These are phyloP conservation scores for Labeo rohita DNA, from an alignment of 2,113 vertebrate species.

Conservation along the genomic window DNA sequence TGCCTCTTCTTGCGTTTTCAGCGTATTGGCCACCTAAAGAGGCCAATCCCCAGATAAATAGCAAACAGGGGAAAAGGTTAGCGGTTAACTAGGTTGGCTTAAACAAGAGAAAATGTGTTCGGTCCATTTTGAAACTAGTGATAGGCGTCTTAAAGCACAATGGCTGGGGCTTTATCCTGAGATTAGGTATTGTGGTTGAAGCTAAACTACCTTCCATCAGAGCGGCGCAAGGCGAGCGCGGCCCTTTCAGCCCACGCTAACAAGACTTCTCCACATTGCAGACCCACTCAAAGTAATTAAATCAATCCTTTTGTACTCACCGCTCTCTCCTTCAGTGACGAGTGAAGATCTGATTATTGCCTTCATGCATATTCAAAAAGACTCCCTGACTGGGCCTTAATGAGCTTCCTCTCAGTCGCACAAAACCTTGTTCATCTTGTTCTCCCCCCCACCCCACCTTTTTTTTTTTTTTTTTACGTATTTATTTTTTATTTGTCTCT, in stretches of 20 bases:
- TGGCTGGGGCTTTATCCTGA: constrained; percentile 82
- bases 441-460: constrained; percentile 83
- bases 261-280: constrained; percentile 88
- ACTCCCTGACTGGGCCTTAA: constrained; percentile 94
- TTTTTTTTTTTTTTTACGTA: constrained; percentile 45
- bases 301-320: constrained; percentile 96
- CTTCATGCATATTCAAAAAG: constrained; percentile 98
- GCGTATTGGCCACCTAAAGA: constrained; percentile 40
- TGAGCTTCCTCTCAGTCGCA: constrained; percentile 98
- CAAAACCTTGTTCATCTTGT: constrained; percentile 98
- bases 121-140: constrained; percentile 75
- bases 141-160: constrained; percentile 78
- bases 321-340: constrained; percentile 86
- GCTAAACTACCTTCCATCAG: constrained; percentile 81
- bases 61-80: constrained; percentile 45
- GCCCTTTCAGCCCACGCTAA: constrained; percentile 85
- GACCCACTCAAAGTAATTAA: constrained; percentile 96
- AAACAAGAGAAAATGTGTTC: constrained; percentile 81
- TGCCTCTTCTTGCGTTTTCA: constrained; percentile 49
- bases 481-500: constrained; percentile 66
- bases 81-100: constrained; percentile 81
- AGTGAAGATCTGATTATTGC: constrained; percentile 92
- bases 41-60: constrained; percentile 31
- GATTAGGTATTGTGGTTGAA: constrained; percentile 86
- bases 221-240: constrained; percentile 82